Conservation (phyloP, 2,113 vertebrate genomes). For the Ornithorhynchus anatinus region DNA sequence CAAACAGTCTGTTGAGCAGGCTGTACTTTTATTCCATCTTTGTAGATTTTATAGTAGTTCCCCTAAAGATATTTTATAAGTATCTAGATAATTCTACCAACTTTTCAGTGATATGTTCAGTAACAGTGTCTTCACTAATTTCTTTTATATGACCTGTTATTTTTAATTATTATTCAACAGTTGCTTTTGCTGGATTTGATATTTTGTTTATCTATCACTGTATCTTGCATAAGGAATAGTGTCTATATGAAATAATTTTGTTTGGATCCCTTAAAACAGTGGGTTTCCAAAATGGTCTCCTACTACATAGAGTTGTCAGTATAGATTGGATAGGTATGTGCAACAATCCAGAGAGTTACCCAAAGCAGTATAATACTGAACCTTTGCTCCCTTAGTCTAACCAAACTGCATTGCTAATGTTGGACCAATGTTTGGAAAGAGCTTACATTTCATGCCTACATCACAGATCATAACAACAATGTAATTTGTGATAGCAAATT, state of each 20-base stretch:
- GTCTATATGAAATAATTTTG: not conserved
- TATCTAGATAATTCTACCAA: not conserved
- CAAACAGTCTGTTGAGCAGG: not conserved
- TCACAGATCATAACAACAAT: conserved; percentile 1
- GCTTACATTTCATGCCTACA: conserved; percentile 5
- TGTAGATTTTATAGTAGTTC: not conserved
- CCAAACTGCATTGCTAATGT: not conserved
- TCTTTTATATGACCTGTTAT: not conserved
- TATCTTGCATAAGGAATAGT: not conserved
- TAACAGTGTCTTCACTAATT: not conserved
- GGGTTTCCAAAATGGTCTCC: not conserved
- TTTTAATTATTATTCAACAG: not conserved
- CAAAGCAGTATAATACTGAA: not conserved
- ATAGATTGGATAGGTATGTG: too few species aligned
- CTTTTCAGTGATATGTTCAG: not conserved
- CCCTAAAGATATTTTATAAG: not conserved
- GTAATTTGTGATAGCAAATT: conserved; percentile 27
- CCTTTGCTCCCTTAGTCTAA: not conserved
- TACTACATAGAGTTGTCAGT: too few species aligned
- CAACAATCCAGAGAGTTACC: conserved; percentile 12
- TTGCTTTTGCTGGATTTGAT: not conserved
- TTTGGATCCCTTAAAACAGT: not conserved
- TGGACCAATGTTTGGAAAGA: not conserved
- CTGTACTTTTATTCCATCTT: not conserved
- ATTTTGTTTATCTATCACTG: not conserved